Evolutionary conservation across 2,888 invertebrate genomes (phyloP).

Genomic region (Melinaea menophilus): DNA sequence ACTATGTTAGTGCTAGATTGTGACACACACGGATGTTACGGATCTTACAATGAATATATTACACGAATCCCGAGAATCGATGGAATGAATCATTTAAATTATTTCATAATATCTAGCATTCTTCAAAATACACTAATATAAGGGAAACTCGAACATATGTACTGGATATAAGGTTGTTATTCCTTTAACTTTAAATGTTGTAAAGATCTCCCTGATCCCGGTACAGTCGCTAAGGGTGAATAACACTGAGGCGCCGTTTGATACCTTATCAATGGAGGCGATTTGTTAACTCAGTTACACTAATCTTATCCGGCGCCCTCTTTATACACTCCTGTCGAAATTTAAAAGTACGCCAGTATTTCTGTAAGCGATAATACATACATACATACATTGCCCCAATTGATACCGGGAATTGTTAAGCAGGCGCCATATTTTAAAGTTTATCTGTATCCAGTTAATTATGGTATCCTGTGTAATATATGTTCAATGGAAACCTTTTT

Average conservation of each 20-base stretch:
- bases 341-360: constrained; percentile 50
- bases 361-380: constrained; percentile 1
- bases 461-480: constrained; percentile 15
- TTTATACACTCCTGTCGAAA: constrained; percentile 75
- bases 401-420: constrained; percentile 29
- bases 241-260: constrained; percentile 56
- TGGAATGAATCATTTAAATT: constrained; percentile 8
- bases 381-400: constrained; percentile 30
- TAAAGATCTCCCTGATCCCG: too few relatives aligned
- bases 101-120: constrained; percentile 12
- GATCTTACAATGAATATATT: constrained; percentile 9
- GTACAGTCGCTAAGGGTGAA: too few relatives aligned
- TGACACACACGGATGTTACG: constrained; percentile 53
- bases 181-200: constrained; percentile 4
- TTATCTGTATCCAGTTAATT: constrained; percentile 19
- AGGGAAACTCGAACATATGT: constrained; percentile 2
- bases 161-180: constrained; percentile 26
- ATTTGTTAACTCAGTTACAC: constrained; percentile 76
- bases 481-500: background rate
- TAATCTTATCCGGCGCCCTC: constrained; percentile 78
- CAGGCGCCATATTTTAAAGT: constrained; percentile 20
- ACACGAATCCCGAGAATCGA: constrained; percentile 18
- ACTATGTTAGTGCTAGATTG: constrained; percentile 42
- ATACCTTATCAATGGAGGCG: constrained; percentile 75
- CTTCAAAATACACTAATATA: background rate